These are phyloP conservation scores for Smittia sp. DNA, from an alignment of 2,888 invertebrate genomes.

Conservation along the genomic window DNA sequence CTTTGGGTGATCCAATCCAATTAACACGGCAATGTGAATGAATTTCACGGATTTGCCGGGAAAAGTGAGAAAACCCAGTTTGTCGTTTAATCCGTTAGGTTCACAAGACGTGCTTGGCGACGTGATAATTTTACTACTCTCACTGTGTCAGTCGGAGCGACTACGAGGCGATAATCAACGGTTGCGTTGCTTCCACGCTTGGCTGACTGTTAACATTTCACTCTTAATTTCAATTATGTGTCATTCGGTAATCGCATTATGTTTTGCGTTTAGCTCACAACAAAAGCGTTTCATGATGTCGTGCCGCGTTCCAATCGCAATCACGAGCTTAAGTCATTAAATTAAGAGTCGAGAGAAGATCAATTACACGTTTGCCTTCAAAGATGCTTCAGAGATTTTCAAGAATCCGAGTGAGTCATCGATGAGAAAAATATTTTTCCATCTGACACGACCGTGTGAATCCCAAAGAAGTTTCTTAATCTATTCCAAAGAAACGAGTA, in stretches of 20 bases:
- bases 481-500: too few species aligned
- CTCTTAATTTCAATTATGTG: constrained; percentile 29
- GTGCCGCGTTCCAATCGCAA: too few species aligned
- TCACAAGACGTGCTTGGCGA: not conserved
- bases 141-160: not conserved
- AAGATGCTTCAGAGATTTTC: too few species aligned
- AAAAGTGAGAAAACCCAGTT: not conserved
- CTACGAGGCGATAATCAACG: constrained; percentile 1
- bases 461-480: too few species aligned
- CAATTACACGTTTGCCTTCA: too few species aligned
- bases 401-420: too few species aligned
- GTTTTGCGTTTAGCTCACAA: not conserved
- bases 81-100: not conserved
- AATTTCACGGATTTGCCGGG: not conserved
- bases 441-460: too few species aligned
- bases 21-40: not conserved
- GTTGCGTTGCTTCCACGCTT: not conserved
- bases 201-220: constrained; percentile 12
- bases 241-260: constrained; percentile 21
- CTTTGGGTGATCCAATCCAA: not conserved
- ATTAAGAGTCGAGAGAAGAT: too few species aligned
- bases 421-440: too few species aligned
- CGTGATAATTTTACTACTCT: not conserved
- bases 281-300: not conserved
- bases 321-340: too few species aligned